Evolutionary conservation across 1,140 invertebrate species (phyloP), one percentile per base, ranked within the genome.

Genomic region (Heliconius himera): DNA sequence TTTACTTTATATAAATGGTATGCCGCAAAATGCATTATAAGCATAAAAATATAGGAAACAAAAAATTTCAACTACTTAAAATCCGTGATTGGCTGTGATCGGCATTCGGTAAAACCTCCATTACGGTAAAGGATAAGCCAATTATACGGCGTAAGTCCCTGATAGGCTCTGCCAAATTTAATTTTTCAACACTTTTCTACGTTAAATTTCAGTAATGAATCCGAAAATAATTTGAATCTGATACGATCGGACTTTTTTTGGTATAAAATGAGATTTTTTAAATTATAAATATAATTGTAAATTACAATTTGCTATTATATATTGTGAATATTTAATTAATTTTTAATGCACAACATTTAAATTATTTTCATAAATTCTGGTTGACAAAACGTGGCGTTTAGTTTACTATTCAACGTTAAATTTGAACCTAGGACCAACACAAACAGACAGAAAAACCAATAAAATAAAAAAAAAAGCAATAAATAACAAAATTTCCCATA

Each of bases 181-280:
- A 91, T 91, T 89, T 91, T 87, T 90, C 88, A 89, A 88, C 85
- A 88, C 85, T 88, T 46, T 46, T 87, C 83, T 81, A 87, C 84
- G 77, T 83, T 88, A 88, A 87, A 88, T 89, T 87, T 84, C 79
- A 85, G 86, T 88, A 88, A 88, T 88, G 84, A 84, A 88, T 83
- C 78, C 77, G 77, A 9, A 84, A 85, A 89, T 84, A 89, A 56
- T 90, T 84, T 78, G 36, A 22, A 74, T 66, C 70, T 46, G 33
- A 66, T 20, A 46, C 66, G 18, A 66, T 26, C 26, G 60, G 26
- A 66, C 8, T 51, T 51, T 46, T 46, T 9, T 46, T 46, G 1
- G 6, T 51, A 8, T 51, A 20, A 20, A 51, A 8, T 51, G 18
- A 20, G 18, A 20, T 46, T 46, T 16, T 46, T 46, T 5, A 16